Evolutionary conservation across 2,888 invertebrate species (phyloP).

Genomic region (Euspilapteryx auroguttella): DNA sequence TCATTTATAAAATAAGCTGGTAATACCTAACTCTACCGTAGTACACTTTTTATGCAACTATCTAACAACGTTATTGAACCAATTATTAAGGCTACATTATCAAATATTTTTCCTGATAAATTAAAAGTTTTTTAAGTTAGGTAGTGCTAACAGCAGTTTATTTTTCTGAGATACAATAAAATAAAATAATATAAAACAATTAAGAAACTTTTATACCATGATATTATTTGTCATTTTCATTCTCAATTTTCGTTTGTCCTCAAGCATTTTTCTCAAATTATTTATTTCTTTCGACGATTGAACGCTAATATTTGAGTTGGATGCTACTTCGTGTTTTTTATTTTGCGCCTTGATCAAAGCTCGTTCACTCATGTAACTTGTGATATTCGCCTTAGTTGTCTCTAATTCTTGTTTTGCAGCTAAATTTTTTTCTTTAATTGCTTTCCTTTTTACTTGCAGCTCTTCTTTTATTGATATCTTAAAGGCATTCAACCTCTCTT

Average conservation of each 20-base stretch:
- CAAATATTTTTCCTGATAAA: too few relatives aligned
- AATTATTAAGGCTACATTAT: too few relatives aligned
- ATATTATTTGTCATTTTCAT: conserved; percentile 13
- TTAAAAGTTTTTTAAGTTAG: too few relatives aligned
- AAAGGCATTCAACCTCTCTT: conserved; percentile 49
- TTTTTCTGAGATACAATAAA: too few relatives aligned
- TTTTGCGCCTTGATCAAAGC: conserved; percentile 20
- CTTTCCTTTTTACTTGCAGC: conserved; percentile 40
- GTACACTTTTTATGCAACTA: too few relatives aligned
- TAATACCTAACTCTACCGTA: too few relatives aligned
- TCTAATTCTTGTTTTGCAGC: conserved; percentile 45
- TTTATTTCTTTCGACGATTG: conserved; percentile 36
- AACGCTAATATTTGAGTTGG: conserved; percentile 11
- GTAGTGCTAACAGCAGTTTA: too few relatives aligned
- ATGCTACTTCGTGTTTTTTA: conserved; percentile 16
- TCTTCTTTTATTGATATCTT: conserved; percentile 56
- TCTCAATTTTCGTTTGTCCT: conserved; percentile 44
- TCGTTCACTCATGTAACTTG: conserved; percentile 29
- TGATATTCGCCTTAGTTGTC: conserved; percentile 39
- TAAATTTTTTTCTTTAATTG: conserved; percentile 39
- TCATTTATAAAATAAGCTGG: too few relatives aligned
- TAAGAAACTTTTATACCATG: conserved; percentile 3
- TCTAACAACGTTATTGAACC: too few relatives aligned
- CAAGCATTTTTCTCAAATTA: conserved; percentile 42
- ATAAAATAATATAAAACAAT: conserved; percentile 3